Evolutionary conservation across 2,113 vertebrate genomes (phyloP), one percentile per base, ranked within the genome.

Genomic region (Myotis lucifugus): DNA sequence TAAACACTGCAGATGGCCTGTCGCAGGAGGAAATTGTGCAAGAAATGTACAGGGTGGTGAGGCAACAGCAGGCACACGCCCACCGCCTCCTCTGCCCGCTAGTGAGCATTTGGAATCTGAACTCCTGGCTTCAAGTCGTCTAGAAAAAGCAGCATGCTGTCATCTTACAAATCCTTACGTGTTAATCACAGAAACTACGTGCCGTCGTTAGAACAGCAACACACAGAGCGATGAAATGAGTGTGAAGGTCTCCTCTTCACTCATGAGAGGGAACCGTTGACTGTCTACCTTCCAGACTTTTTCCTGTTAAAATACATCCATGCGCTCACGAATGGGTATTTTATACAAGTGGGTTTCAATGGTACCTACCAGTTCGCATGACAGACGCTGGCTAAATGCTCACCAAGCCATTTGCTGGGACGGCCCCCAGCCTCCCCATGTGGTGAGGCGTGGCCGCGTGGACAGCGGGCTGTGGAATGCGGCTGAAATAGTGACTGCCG

Each of bases 31-130:
- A 96, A 96, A 76, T 89, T 50, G 92, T 27, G 95, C 66, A 86
- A 96, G 96, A 85, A 59, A 19, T 0, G 32, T 19, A 54, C 7
- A 72, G 0, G 0, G 69, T 0, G 6, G 34, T 6, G 18, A 52
- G 52, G 13, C 0, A 2, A 48, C 1, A 5, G 52, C 5, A 0
- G 3, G 6, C 52, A 0, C 4, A 0, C 4, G 0, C 8, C 7
- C 1, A 13, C 59, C 6, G 0, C 73, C 96, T 93, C 96, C 97
- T 91, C 98, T 97, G 97, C 98, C 98, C 97, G 85, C 98, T 98
- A 93, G 97, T 25, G 97, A 54, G 11, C 14, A 6, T 1, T 25
- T 21, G 32, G 88, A 50, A 52, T 81, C 40, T 70, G 50, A n/a
- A 54, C 72, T 79, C 66, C 1, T 21, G 2, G 50, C 12, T 27